Percentiles rank a stretch among this genome's conserved stretches.
Evolutionary conservation across 1,140 invertebrate species (phyloP).

Genomic region (Zaprionus kolodkinae): DNA sequence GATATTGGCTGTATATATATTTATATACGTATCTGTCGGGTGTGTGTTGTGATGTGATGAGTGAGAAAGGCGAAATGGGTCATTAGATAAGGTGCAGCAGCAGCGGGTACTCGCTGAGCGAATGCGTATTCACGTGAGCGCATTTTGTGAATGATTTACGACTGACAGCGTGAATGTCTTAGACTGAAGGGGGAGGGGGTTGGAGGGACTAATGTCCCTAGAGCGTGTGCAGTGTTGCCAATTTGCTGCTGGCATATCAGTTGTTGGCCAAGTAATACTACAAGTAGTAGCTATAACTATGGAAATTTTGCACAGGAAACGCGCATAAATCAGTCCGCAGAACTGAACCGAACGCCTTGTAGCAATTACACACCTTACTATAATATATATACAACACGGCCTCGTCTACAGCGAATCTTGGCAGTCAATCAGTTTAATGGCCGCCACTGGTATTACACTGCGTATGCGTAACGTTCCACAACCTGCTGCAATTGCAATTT

Average conservation of each 20-base stretch:
- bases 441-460: slow-evolving; percentile 60
- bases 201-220: slow-evolving; percentile 16
- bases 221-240: slow-evolving; percentile 23
- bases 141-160: slow-evolving; percentile 74
- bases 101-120: neutral
- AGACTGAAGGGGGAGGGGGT: neutral
- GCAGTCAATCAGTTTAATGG: slow-evolving; percentile 74
- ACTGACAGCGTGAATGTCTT: slow-evolving; percentile 57
- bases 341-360: neutral
- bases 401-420: slow-evolving; percentile 51
- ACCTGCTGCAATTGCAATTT: slow-evolving; percentile 52
- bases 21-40: neutral
- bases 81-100: slow-evolving; percentile 46
- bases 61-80: slow-evolving; percentile 43
- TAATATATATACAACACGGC: neutral
- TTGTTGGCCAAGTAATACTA: slow-evolving; percentile 1
- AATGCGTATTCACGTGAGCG: slow-evolving; percentile 59
- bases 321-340: slow-evolving; percentile 36
- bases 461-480: neutral
- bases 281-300: slow-evolving; percentile 30
- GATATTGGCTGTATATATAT: slow-evolving; percentile 6
- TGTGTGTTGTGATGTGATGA: slow-evolving; percentile 34
- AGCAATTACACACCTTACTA: slow-evolving; percentile 34
- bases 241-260: slow-evolving; percentile 42
- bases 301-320: slow-evolving; percentile 23